Evolutionary conservation across 2,888 invertebrate genomes (phyloP), one percentile per base, ranked within the genome.

Genomic region (Invenusta paracnida): DNA sequence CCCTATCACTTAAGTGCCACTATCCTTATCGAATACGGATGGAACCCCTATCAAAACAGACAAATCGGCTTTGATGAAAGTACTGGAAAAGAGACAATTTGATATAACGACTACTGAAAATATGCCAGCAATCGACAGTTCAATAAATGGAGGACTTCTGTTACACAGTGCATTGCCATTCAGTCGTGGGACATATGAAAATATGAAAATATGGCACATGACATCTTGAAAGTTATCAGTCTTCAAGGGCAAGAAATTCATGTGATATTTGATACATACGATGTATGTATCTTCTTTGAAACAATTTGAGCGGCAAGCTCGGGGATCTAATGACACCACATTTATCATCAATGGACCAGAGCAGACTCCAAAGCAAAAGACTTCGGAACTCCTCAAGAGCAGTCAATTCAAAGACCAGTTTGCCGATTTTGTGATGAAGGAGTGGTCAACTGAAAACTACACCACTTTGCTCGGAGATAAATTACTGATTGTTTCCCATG

Each of bases 371-470:
- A 30, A 30, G 28, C 84, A 84, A 23, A 84, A 30, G 17, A 67
- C 66, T 27, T 67, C 48, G 66, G 25, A 30, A 84, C 66, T 84
- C 28, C 30, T 84, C 73, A 84, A 31, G 25, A 84, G 30, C 67
- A 30, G 73, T 30, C 27, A 31, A 11, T 84, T 84, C 84, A 84
- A 84, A 30, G 67, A 84, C 28, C 29, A 84, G 23, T 67, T 84
- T n/a, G 73, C 84, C 30, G 13, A 29, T n/a, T 82, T 82, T 82
- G 27, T 82, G n/a, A 30, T 84, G 84, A 30, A 79, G 28, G 84
- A 84, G 66, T 84, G 84, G 84, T 67, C 66, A 67, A 67, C 11
- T 67, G 84, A 84, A 30, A 29, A 84, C n/a, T 84, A 79, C 17
- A 28, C 17, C 1, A 66, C 28, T 30, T 11, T 66, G 13, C 27